Base-by-base conservation (phyloP, 23 tunicate genomes). In the Diplosoma virens region DNA sequence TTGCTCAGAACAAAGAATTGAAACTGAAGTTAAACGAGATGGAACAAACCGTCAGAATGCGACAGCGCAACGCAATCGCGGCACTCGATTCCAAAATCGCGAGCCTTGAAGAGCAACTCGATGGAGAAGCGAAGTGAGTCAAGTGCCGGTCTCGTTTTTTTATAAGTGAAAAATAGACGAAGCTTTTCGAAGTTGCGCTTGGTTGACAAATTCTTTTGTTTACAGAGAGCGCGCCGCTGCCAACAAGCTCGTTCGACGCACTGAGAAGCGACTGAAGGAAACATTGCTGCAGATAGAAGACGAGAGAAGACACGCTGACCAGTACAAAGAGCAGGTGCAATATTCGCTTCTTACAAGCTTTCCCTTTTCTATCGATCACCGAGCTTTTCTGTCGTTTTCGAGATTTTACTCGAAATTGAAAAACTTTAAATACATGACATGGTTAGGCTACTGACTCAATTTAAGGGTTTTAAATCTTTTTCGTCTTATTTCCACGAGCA, bases 41-140 rank as follows among this genome's bases (percentile, higher is more conserved):
- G 90, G 99, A 94, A 64, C 97, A 92, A 45, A 76, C 89, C 17
- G 46, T 92, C 45, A 45, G 86, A 36, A 85, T 81, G 78, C 85
- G 81, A 41, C 97, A 92, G 83, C 85, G 81, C 84, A 85, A 81
- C 83, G 97, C 97, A 31, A 92, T 92, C 63, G 97, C 97, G 33
- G 79, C 97, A 1, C 82, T 92, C 27, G 99, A 88, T 36, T 71
- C 89, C 3, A 94, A 87, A 71, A 84, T 84, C n/a, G 76, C 80
- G n/a, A 88, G 80, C 36, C 25, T 65, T 46, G 94, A 94, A 47
- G 99, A 84, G 33, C 95, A 94, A 45, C 81, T 87, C 1, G 99
- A 87, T 37, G 87, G 81, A 37, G 97, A 92, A 35, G 68, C 84
- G 23, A 92, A 45, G 97, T 92, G 52, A 52, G 84, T 70, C 9